Base-by-base conservation (phyloP, 2,797 vertebrate genomes). In the Enteromius treurensis region DNA sequence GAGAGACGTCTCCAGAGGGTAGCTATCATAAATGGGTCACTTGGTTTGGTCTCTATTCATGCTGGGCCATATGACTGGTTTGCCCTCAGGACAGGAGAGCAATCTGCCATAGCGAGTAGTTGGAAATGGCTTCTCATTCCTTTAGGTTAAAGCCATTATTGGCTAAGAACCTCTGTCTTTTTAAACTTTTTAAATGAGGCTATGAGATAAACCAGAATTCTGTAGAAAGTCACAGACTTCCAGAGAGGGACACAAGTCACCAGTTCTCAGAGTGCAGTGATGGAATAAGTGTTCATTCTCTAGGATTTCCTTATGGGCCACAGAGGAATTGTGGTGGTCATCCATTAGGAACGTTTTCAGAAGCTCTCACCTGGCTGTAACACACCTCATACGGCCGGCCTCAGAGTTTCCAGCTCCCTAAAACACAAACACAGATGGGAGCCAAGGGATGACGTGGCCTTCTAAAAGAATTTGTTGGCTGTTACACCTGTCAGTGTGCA, bases 241-340 rank as follows among this genome's bases (percentile, higher is more conserved):
- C 23, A 32, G 23, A 17, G 23, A 69, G 32, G 34, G 34, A 34
- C 34, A 47, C 23, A 62, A 15, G 53, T 81, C 69, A 62, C 5
- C 58, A 45, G 13, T 23, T 51, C 15, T 68, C 15, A 49, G 71
- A 62, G 37, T 7, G 0, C 15, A n/a, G 45, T 21, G 60, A 49
- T 65, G 70, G 45, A 76, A 26, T 75, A 47, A 51, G 42, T 10
- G 3, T 76, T 82, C 9, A 15, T 81, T 55, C 32, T n/a, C 85
- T 85, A 86, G 75, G 83, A 83, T 91, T 90, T 92, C 82, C 86
- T 85, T 69, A 88, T 90, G 85, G 78, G 75, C 88, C 86, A 85
- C 84, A 67, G 13, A 84, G 85, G 86, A 49, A 29, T 82, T 55
- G 34, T 55, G 37, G 34, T 45, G 34, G n/a, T 45, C 47, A n/a